Percentiles rank a stretch among this genome's conserved stretches.
Evolutionary conservation across 2,888 invertebrate genomes (phyloP).

Genomic region (Drosophila neonasuta): DNA sequence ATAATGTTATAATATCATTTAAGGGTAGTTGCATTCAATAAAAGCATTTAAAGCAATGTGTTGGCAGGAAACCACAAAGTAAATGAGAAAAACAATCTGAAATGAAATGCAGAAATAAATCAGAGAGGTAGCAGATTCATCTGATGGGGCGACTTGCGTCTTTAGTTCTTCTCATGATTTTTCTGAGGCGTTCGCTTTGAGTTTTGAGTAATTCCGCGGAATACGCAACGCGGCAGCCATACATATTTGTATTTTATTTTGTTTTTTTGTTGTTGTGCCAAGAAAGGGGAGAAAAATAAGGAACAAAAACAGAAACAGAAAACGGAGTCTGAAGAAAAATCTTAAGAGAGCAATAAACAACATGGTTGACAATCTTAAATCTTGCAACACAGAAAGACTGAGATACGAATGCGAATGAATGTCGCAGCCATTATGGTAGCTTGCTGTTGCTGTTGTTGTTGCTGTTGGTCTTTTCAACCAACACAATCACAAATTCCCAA

Average conservation of each 20-base stretch:
- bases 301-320: slow-evolving; percentile 32
- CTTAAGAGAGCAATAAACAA: slow-evolving; percentile 78
- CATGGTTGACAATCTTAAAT: slow-evolving; percentile 79
- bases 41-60: background rate
- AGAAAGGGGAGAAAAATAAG: slow-evolving; percentile 23
- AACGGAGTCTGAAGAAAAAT: slow-evolving; percentile 59
- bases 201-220: slow-evolving; percentile 71
- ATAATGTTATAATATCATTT: background rate
- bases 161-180: slow-evolving; percentile 43
- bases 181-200: slow-evolving; percentile 42
- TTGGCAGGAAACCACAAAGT: background rate
- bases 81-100: slow-evolving; percentile 9
- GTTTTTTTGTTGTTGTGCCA: background rate
- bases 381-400: slow-evolving; percentile 54
- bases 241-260: slow-evolving; percentile 15
- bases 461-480: slow-evolving; percentile 61
- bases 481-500: slow-evolving; percentile 59
- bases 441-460: slow-evolving; percentile 28
- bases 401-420: slow-evolving; percentile 72
- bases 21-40: slow-evolving; percentile 1
- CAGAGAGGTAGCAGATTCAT: slow-evolving; percentile 50
- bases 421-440: slow-evolving; percentile 76
- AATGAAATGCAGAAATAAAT: slow-evolving; percentile 53
- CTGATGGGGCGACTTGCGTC: slow-evolving; percentile 33
- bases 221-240: slow-evolving; percentile 44